Evolutionary conservation across 1,140 invertebrate genomes (phyloP), one percentile per base, ranked within the genome.

Genomic region (Eupristina koningsbergeri): DNA sequence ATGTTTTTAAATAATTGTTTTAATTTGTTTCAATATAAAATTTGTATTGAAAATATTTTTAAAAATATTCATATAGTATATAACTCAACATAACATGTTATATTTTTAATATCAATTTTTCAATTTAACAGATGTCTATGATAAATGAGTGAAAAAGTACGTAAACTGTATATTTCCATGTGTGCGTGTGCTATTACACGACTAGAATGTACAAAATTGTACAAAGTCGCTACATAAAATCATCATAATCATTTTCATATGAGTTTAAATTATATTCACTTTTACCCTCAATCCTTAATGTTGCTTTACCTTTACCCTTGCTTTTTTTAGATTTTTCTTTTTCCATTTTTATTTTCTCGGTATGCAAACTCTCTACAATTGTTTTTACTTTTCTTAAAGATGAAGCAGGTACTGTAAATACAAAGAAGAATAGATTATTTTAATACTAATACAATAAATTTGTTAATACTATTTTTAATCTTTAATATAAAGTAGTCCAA

Each of bases 341-440:
- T 89, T 97, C 95, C 39, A 96, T 91, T 92, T 97, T 97, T 82
- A 95, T 93, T 91, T 97, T 97, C 90, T 97, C 97, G 86, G 95
- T 94, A 86, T 95, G 94, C 84, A 97, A 91, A 90, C 95, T 96
- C 91, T 97, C 96, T 86, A 97, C 91, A 80, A 93, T 94, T 86
- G 94, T 94, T 92, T 97, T 97, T 87, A 97, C 94, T 93, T 96
- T 97, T 87, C 96, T 97, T 86, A 97, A 94, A 87, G 96, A 94
- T 83, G 92, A 90, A 22, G 95, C 94, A 81, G 94, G 91, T 91
- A 97, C 96, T 96, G 89, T 17, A 88, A 80, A 50, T 2, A 41
- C 34, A 79, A 34, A 34, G 67, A 75, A 74, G 13, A 34, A 71
- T 71, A 39, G 31, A 9, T 2, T n/a, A 73, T 9, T 73, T 45